Conservation (phyloP, 2,888 invertebrate genomes). For the Pristionchus japonicus region DNA sequence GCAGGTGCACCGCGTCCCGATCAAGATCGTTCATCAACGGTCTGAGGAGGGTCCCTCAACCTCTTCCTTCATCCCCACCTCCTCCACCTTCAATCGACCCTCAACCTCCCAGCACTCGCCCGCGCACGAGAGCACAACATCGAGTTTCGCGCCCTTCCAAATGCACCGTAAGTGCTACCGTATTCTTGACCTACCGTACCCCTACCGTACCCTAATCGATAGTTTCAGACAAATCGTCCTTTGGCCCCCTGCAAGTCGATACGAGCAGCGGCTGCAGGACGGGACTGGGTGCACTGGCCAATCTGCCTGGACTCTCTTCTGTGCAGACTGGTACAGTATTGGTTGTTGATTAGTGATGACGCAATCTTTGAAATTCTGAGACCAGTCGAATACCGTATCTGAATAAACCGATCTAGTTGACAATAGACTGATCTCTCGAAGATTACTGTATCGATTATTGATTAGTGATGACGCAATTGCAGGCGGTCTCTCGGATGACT, state of each 20-base stretch:
- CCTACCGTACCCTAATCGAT: conserved; percentile 13
- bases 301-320: conserved; percentile 11
- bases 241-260: conserved; percentile 42
- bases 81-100: not conserved
- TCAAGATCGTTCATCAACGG: conserved; percentile 39
- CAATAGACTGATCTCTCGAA: too few relatives aligned
- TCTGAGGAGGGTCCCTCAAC: conserved; percentile 10
- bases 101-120: conserved; percentile 24
- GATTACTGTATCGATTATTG: not conserved
- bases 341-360: not conserved
- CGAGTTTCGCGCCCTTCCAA: conserved; percentile 3
- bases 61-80: not conserved
- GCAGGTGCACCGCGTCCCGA: conserved; percentile 41
- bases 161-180: not conserved
- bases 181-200: not conserved
- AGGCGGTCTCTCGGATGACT: conserved; percentile 22
- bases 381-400: not conserved
- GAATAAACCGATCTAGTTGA: not conserved
- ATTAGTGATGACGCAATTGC: not conserved
- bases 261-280: conserved; percentile 20
- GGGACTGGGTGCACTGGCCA: conserved; percentile 20
- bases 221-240: conserved; percentile 29
- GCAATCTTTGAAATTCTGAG: not conserved
- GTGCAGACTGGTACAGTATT: not conserved
- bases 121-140: conserved; percentile 2